Evolutionary conservation across 2,888 invertebrate genomes (phyloP), one percentile per base, ranked within the genome.

Genomic region (Callosobruchus maculatus): DNA sequence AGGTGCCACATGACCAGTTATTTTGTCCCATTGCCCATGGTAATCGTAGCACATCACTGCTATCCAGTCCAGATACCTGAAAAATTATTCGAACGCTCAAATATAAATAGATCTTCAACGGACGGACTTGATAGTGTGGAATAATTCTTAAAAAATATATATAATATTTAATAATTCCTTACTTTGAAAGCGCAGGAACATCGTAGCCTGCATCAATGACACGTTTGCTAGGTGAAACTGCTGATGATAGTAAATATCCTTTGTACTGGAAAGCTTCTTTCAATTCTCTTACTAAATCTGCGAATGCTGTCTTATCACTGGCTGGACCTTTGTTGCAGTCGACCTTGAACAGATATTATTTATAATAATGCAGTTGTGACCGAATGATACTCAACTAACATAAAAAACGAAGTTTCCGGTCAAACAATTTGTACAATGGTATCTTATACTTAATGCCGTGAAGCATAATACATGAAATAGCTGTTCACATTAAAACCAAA

Each of bases 1-100:
- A 0, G 96, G 97, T 0, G 97, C 94, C 2, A 96, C 93, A 83
- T 97, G 97, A 0, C 96, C 97, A 0, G 96, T 97, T 79, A 92
- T 92, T 85, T 95, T 95, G 82, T 96, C 96, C 96, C 96, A 96
- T 82, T 96, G 95, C 0, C 96, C 97, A 81, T 96, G 96, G 83
- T 93, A 96, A 83, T 97, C 97, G 83, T 97, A 97, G 0, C 95
- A 91, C 96, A 97, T 97, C 0, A 97, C 92, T 0, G 96, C 92
- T 78, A 97, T 95, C 95, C 96, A 96, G 85, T 96, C 95, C 75
- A 97, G 89, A 83, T 95, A 92, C 76, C 49, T 49, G 18, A 18
- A 49, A 49, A 26, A 26, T 7, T 26, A 26, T 7, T 26, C 26
- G 2, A 26, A 26, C 2, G 7, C 26, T 26, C 3, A 26, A 26